Percentiles rank a stretch among this genome's conserved stretches.
Evolutionary conservation across 2,113 vertebrate species (phyloP).

Genomic region (Ctenodactylus gundi): DNA sequence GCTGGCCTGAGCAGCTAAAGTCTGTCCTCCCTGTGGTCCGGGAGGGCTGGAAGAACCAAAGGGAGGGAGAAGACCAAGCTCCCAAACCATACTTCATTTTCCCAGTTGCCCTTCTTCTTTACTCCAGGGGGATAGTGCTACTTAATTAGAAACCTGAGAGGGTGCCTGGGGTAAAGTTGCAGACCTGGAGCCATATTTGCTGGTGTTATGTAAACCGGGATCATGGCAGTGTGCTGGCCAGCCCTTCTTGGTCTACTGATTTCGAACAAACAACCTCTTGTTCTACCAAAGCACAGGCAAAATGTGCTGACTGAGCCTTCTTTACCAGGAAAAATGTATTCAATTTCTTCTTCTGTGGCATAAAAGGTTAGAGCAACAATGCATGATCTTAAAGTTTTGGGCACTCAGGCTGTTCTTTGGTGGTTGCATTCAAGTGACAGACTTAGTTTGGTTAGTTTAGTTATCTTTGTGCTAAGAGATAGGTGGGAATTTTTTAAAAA

Average conservation of each 20-base stretch:
- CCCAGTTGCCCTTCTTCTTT: neutral
- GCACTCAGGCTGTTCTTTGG: neutral
- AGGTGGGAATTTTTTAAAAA: neutral
- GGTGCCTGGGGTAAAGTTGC: neutral
- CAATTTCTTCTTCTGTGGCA: constrained; percentile 46
- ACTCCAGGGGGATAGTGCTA: neutral
- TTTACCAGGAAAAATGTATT: constrained; percentile 42
- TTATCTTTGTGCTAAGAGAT: constrained; percentile 8
- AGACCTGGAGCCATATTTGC: neutral
- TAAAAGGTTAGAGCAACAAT: constrained; percentile 19
- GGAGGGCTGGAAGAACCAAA: neutral
- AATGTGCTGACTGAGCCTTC: constrained; percentile 55
- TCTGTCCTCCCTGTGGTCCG: too few relatives aligned
- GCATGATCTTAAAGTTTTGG: neutral
- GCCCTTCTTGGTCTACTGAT: constrained; percentile 19
- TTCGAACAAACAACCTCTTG: constrained; percentile 58
- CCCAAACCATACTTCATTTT: neutral
- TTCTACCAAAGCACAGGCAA: constrained; percentile 46
- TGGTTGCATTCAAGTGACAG: neutral
- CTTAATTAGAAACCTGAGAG: neutral
- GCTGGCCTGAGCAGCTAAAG: neutral
- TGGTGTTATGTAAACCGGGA: neutral
- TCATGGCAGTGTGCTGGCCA: neutral
- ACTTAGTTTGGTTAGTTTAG: neutral
- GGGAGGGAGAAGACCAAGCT: neutral